Evolutionary conservation across 2,888 invertebrate species (phyloP), one percentile per base, ranked within the genome.

Genomic region (Sphinx pinastri): DNA sequence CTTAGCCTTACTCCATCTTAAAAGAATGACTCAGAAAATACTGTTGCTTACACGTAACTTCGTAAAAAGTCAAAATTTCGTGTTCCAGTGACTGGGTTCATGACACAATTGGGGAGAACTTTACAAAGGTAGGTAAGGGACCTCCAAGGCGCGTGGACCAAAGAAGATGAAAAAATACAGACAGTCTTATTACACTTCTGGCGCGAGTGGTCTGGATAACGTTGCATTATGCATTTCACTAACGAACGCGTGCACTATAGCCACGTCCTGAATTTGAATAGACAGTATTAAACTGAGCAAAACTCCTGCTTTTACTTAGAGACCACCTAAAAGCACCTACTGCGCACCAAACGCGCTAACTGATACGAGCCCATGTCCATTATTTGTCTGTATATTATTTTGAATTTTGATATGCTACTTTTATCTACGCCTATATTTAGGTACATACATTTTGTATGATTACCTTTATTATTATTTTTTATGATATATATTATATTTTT

Each of bases 181-280:
- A 38, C 38, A 59, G 85, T 84, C 84, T 87, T 85, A 78, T 84
- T 84, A 83, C 83, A 85, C 86, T 87, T 86, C 85, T 83, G 81
- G 80, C 81, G 80, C 76, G 77, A 72, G 78, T 75, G 73, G 79
- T 73, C 71, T 76, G 75, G 77, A 73, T 73, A 75, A 86, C 81
- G 85, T 87, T 92, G 91, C 91, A 92, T 92, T 87, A 92, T 92
- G 90, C 90, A 92, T 91, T 89, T 88, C 75, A 77, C 88, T 92
- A 92, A 92, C 91, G 91, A 92, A 91, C 90, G 87, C 86, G 85
- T 88, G 84, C 87, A 78, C 79, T 81, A 79, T 78, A 81, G 80
- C 84, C 79, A 83, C 80, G 83, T 83, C 83, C 79, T 81, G 79
- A 80, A 88, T 90, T 90, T 86, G 82, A 88, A 89, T 88, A 83